Percentiles rank a stretch among this genome's conserved stretches.
Conservation (phyloP, 2,797 vertebrate genomes). For the Spinibarbus caldwelli region DNA sequence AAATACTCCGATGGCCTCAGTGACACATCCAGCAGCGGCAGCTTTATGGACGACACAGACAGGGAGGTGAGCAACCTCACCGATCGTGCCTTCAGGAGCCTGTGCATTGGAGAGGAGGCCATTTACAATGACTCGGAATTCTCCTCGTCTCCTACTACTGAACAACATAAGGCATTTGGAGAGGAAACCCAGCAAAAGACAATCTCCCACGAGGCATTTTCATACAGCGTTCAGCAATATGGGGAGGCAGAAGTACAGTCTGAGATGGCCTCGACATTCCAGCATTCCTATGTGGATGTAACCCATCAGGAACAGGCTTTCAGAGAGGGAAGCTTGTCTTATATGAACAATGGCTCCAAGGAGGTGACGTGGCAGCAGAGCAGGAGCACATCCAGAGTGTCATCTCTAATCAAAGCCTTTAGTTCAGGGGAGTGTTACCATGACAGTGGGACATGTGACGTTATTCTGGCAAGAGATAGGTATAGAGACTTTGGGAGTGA, state of each 20-base stretch:
- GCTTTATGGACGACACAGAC: conserved; percentile 91
- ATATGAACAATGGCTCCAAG: conserved; percentile 78
- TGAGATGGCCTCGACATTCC: conserved; percentile 89
- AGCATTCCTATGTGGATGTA: conserved; percentile 81
- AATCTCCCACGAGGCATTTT: conserved; percentile 77
- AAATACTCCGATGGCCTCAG: conserved; percentile 88
- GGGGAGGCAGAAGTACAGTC: conserved; percentile 75
- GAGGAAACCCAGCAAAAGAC: conserved; percentile 75
- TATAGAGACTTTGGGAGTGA: conserved; percentile 67
- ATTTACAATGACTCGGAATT: conserved; percentile 87
- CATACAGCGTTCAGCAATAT: conserved; percentile 79
- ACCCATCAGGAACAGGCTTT: conserved; percentile 73
- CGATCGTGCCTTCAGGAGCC: conserved; percentile 92
- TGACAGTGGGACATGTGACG: conserved; percentile 66
- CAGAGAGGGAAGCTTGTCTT: conserved; percentile 69
- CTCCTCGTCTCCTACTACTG: conserved; percentile 78
- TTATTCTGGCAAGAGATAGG: conserved; percentile 59
- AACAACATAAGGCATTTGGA: conserved; percentile 76
- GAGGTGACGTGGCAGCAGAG: conserved; percentile 78
- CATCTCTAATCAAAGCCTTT: conserved; percentile 92
- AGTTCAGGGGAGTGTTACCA: conserved; percentile 81
- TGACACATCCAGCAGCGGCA: conserved; percentile 87
- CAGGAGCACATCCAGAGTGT: conserved; percentile 90
- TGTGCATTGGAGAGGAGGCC: conserved; percentile 93
- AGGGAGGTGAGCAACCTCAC: conserved; percentile 96